Percentiles rank a stretch among this genome's conserved stretches.
Conservation (phyloP, 1,140 invertebrate species). For the Sinonovacula constricta region DNA sequence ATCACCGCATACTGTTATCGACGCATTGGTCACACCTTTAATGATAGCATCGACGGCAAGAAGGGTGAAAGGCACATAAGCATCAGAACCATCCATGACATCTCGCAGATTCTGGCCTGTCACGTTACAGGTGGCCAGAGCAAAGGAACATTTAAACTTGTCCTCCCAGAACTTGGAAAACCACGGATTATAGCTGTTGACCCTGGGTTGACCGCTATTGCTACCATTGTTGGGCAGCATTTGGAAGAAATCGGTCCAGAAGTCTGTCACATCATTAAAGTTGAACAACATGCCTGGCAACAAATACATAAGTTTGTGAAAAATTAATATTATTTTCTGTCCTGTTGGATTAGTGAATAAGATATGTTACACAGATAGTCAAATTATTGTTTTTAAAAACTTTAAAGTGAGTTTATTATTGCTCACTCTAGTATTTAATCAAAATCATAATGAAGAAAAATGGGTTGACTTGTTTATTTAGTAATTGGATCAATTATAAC, state of each 20-base stretch:
- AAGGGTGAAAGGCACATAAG: conserved; percentile 61
- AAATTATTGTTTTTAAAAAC: too few relatives aligned
- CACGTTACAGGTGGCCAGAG: conserved; percentile 26
- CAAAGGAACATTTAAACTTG: conserved; percentile 54
- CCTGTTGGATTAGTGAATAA: too few relatives aligned
- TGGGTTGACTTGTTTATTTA: too few relatives aligned
- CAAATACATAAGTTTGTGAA: too few relatives aligned
- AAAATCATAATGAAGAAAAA: too few relatives aligned
- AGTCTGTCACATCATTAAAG: conserved; percentile 36
- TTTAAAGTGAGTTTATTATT: too few relatives aligned
- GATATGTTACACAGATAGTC: too few relatives aligned
- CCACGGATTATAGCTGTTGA: conserved; percentile 57
- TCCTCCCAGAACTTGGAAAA: conserved; percentile 67
- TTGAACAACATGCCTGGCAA: background rate
- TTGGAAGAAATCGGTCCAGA: conserved; percentile 48
- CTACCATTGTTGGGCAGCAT: conserved; percentile 46
- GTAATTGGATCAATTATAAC: too few relatives aligned
- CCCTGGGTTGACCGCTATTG: background rate
- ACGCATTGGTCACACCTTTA: conserved; percentile 54
- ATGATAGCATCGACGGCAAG: conserved; percentile 65
- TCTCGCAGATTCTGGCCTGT: conserved; percentile 23
- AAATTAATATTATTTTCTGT: too few relatives aligned
- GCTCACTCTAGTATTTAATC: too few relatives aligned
- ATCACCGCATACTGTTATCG: conserved; percentile 28
- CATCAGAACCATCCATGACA: conserved; percentile 30